Base-by-base conservation (phyloP, 2,888 invertebrate genomes). In the Sarcophaga rosellei region DNA sequence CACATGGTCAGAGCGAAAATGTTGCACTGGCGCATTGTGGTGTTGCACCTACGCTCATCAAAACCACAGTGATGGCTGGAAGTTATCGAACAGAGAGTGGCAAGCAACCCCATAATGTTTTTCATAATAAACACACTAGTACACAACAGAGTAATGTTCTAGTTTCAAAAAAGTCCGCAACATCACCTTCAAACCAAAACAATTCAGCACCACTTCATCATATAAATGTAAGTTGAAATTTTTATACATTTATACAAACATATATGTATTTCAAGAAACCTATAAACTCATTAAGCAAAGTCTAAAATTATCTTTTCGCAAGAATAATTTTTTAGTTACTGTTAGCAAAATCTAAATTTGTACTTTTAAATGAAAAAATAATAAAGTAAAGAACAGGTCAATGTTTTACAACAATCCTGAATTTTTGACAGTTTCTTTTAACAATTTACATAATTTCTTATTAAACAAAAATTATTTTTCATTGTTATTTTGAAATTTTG, bases 141-240 rank as follows among this genome's bases (percentile, higher is more conserved):
- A 77, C 85, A 17, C 44, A 78, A 15, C 66, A 80, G 65, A 59
- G 79, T 57, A 17, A 79, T 74, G 79, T 69, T 65, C 57, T 84
- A 61, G 21, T 25, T 20, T 35, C 69, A 3, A 84, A 84, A 62
- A 80, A 84, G 44, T 20, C 61, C 12, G 59, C 35, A 45, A 79
- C 75, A 20, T 75, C 75, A 35, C 70, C 84, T 1, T 44, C 61
- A 20, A 90, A 90, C 80, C 92, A 91, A 78, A 91, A 91, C 62
- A 91, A 90, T 81, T 90, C 90, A 2, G 90, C 91, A 12, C 91
- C 92, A 25, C 87, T 92, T 59, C 90, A 91, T 69, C 88, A 88
- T 23, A 87, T 88, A 66, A 87, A 85, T 85, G 92, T 91, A 85
- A 88, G 90, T 89, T 45, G 20, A 53, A 15, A 53, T 15, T 15